Conservation (phyloP, 2,113 vertebrate species). For the Tricholaema leucomelas region DNA sequence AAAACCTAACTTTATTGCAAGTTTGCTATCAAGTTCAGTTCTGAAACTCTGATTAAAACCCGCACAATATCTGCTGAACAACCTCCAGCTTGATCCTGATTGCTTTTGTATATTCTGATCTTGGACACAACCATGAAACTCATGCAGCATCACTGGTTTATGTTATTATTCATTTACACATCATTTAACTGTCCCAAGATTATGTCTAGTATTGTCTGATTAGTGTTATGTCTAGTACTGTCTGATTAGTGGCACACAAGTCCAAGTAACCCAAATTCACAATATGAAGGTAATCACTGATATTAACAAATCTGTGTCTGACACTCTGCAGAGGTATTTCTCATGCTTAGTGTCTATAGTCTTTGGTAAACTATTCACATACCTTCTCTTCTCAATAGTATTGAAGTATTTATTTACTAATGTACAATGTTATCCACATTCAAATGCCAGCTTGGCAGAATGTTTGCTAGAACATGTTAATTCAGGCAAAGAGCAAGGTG, state of each 20-base stretch:
- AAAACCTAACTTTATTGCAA: not conserved
- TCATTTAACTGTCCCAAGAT: constrained; percentile 41
- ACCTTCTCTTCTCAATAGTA: not conserved
- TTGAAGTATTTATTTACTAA: not conserved
- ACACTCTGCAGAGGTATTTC: constrained; percentile 16
- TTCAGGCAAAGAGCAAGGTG: not conserved
- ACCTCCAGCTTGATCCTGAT: not conserved
- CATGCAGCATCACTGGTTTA: not conserved
- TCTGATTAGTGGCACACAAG: constrained; percentile 47
- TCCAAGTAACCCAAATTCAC: constrained; percentile 45
- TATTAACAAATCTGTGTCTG: constrained; percentile 37
- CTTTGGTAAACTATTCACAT: not conserved
- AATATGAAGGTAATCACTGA: constrained; percentile 52
- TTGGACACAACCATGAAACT: constrained; percentile 26
- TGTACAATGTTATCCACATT: not conserved
- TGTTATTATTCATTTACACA: constrained; percentile 33
- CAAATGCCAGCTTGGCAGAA: constrained; percentile 14
- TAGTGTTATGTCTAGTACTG: too few relatives aligned
- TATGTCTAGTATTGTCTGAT: constrained; percentile 52
- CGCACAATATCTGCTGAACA: not conserved
- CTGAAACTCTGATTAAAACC: not conserved
- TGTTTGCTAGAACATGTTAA: not conserved
- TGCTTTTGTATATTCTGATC: constrained; percentile 20
- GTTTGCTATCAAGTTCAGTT: not conserved
- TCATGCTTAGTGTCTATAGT: not conserved